Base-by-base conservation (phyloP, 2,888 invertebrate species). In the Megamerina dolium region DNA sequence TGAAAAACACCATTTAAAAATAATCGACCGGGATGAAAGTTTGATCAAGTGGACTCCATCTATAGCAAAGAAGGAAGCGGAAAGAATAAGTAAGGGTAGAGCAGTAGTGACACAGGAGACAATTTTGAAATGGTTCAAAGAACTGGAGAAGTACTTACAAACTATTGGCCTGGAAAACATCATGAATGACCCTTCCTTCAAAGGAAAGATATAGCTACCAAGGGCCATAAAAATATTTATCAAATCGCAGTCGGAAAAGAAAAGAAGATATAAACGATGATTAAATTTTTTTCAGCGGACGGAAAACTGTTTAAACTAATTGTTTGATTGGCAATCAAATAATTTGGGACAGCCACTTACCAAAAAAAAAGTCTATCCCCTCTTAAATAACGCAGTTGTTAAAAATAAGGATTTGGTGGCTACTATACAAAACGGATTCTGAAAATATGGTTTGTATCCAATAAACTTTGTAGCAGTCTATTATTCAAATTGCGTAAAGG, bases 121-220 rank as follows among this genome's bases (percentile, higher is more conserved):
- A 1, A 46, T 49, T 17, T 17, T 29, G n/a, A 46, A 45, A 34
- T 46, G 46, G 46, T 49, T 49, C 26, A 31, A 12, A 19, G 44
- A 42, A 2, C 37, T 44, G 4, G n/a, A 43, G 17, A 29, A 41
- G 1, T 45, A 43, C 13, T 37, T 50, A n/a, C 42, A 50, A 45
- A 38, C 34, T 21, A 47, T 45, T n/a, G 12, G n/a, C 13, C 37
- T 36, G 16, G 37, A 46, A 14, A 46, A n/a, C 9, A 27, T 46
- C 8, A 37, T 49, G 36, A 12, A 37, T 10, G 32, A 41, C 36
- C 41, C 35, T 5, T 18, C 12, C 4, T 31, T 35, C 21, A 16
- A 20, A 46, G 37, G 1, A 46, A 39, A 46, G 41, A 41, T 16
- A 33, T 44, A 30, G 46, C 44, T n/a, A n/a, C n/a, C n/a, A n/a